A percentile compares a stretch with the other conserved stretches of the same genome.
Evolutionary conservation across 2,113 vertebrate species (phyloP).

Genomic region (Tachysurus vachellii): DNA sequence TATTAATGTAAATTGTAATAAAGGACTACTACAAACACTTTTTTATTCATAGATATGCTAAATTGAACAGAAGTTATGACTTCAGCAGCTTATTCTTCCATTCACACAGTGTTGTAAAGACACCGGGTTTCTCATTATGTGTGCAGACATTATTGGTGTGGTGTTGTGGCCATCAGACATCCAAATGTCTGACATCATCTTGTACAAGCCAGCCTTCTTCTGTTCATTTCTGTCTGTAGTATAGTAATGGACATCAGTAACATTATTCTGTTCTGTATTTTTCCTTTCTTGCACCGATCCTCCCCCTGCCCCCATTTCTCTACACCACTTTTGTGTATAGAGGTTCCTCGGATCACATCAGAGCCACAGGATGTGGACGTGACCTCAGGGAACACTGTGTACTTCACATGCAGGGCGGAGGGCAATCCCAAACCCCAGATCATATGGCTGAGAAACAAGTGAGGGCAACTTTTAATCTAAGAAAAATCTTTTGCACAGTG

Average conservation of each 20-base stretch:
- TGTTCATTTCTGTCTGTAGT: not conserved
- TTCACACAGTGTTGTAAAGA: not conserved
- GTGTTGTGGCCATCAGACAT: not conserved
- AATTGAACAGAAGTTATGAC: not conserved
- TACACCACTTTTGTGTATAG: constrained; percentile 65
- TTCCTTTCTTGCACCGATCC: constrained; percentile 30
- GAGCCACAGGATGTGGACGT: constrained; percentile 95
- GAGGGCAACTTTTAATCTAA: constrained; percentile 55
- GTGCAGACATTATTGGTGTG: constrained; percentile 21
- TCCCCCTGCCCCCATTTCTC: constrained; percentile 50
- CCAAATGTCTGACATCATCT: constrained; percentile 26
- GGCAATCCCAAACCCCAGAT: constrained; percentile 99
- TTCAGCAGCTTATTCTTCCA: not conserved
- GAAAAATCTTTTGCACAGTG: not conserved
- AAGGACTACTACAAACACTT: not conserved
- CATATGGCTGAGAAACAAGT: constrained; percentile 99
- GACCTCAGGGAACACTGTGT: constrained; percentile 95
- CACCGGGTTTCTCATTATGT: not conserved
- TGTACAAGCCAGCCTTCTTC: constrained; percentile 25
- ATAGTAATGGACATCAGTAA: constrained; percentile 39
- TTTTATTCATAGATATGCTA: not conserved
- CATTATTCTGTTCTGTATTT: not conserved
- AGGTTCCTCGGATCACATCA: constrained; percentile 95
- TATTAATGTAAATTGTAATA: not conserved
- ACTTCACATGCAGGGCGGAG: constrained; percentile 96